A percentile compares a stretch with the other conserved stretches of the same genome.
Conservation (phyloP, 2,888 invertebrate species). For the Parnassius apollo region DNA sequence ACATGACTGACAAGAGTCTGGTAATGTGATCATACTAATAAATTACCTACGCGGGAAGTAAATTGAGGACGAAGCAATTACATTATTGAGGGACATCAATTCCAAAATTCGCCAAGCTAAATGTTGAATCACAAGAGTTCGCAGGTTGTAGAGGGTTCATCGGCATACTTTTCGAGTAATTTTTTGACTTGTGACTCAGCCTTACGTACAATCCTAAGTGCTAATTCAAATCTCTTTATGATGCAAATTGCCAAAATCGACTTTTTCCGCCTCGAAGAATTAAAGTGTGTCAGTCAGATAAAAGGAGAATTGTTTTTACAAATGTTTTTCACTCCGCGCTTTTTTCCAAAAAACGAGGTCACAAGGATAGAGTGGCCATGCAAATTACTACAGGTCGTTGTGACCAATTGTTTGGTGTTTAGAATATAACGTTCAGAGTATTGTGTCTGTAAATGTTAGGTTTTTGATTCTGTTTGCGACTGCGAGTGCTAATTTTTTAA, state of each 20-base stretch:
- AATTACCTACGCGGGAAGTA: not conserved
- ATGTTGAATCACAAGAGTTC: conserved; percentile 17
- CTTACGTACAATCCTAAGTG: conserved; percentile 26
- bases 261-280: conserved; percentile 35
- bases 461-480: not conserved
- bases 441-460: conserved; percentile 4
- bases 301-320: conserved; percentile 34
- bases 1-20: conserved; percentile 10
- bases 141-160: conserved; percentile 31
- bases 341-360: conserved; percentile 35
- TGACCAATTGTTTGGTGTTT: conserved; percentile 1
- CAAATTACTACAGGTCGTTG: conserved; percentile 10
- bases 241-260: conserved; percentile 43
- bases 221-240: conserved; percentile 41
- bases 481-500: not conserved
- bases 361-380: conserved; percentile 28
- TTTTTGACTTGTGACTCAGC: conserved; percentile 34
- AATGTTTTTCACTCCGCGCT: conserved; percentile 24
- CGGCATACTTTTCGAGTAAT: conserved; percentile 36
- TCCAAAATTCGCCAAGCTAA: conserved; percentile 4
- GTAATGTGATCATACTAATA: not conserved
- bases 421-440: conserved; percentile 2
- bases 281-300: conserved; percentile 44
- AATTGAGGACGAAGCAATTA: not conserved
- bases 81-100: conserved; percentile 7